Base-by-base conservation (phyloP, 2,888 invertebrate genomes). In the Hyppa rectilinea region DNA sequence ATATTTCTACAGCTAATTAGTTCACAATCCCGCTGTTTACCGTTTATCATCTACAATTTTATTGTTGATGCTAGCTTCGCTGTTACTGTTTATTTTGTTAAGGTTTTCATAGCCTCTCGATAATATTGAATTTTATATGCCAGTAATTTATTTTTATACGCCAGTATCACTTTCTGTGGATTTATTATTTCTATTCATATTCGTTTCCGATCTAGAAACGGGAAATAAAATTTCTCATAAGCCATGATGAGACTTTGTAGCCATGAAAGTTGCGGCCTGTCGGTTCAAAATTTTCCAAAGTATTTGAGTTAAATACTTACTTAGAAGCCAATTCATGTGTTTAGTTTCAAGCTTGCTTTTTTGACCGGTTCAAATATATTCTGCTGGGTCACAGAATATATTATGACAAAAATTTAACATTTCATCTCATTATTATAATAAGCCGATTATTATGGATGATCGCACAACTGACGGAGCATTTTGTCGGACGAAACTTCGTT, bases 1-100 rank as follows among this genome's bases (percentile, higher is more conserved):
- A 91, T 84, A 89, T 87, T 89, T 85, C 71, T 84, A 75, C 77
- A 75, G 80, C 79, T 85, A 90, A 90, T 89, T 90, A 89, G 83
- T 81, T 71, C 69, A 78, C 83, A 80, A 85, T 80, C 73, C 26
- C 72, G 68, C 70, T 84, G 79, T 83, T 85, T 68, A 31, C 55
- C n/a, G 77, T 85, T 84, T 77, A 81, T 79, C 70, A 79, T 84
- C 71, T 74, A 79, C 69, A 81, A 38, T 84, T 87, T 82, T 81
- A 79, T 81, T 72, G 52, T 74, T 29, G 26, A 70, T 29, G 43
- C 55, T 47, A 52, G 40, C 47, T 61, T 68, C 34, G 34, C 34
- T 80, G 50, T 67, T 47, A 56, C 43, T 45, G 47, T 75, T 83
- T 68, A 68, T 55, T 70, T 79, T 72, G 71, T 71, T 71, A 56